Base-by-base conservation (phyloP, 2,113 vertebrate genomes). In the Neodontobutis hainanensis region DNA sequence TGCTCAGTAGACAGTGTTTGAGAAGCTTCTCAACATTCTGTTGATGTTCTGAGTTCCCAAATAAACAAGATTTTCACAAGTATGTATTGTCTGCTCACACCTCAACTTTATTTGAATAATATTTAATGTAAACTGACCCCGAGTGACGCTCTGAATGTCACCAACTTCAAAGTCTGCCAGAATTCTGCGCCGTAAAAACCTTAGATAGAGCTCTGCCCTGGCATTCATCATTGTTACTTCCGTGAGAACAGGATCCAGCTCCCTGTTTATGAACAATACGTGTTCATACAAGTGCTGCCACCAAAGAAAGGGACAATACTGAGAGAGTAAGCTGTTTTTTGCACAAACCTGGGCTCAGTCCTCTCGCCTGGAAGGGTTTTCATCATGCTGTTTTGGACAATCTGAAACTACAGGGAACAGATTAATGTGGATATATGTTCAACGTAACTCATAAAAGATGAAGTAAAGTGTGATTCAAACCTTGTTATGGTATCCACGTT, bases 181-280 rank as follows among this genome's bases (percentile, higher is more conserved):
- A 63, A 99, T 92, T 32, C 96, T 93, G 4, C 96, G 95, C 58
- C 92, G 94, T 80, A 99, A 79, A 85, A 99, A 99, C 45, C 96
- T 93, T 69, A 99, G 70, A 85, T 99, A 99, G n/a, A 99, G 92
- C 79, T 98, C 97, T 0, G 96, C 94, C 48, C 96, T 93, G 0
- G 97, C 94, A 0, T 97, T 99, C 97, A 99, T 98, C 80, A 99
- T 80, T 7, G 96, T 96, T n/a, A 99, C 96, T 75, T 99, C 97
- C 32, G 94, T 90, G 77, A 99, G 88, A 14, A 99, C 90, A 0
- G 97, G 95, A 79, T 99, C 97, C 73, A 98, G 89, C 57, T 99
- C 97, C 86, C 97, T 99, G 76, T 78, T 69, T 8, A 42, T 0
- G 7, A 3, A 16, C 11, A 27, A 16, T 75, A 34, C 73, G 43